Conservation (phyloP, 2,113 vertebrate genomes). For the Phodopus roborovskii region DNA sequence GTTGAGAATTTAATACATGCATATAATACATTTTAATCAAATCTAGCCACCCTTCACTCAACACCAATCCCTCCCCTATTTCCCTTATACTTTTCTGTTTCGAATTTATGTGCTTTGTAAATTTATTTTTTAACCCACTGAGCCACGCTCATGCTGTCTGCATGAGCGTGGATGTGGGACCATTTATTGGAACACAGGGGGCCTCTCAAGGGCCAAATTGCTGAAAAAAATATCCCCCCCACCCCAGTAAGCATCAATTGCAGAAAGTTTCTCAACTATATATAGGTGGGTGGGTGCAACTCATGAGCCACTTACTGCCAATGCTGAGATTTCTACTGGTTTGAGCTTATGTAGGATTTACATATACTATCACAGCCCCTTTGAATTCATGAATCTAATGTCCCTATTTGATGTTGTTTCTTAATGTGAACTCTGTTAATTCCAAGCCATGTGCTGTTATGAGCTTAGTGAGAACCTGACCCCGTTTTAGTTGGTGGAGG, state of each 20-base stretch:
- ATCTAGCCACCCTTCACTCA: neutral
- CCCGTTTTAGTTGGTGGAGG: neutral
- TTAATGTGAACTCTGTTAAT: neutral
- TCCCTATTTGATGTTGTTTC: neutral
- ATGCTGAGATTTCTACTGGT: neutral
- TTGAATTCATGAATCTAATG: neutral
- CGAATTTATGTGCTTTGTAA: neutral
- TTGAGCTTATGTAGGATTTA: neutral
- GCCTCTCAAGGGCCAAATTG: neutral
- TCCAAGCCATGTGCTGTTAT: neutral
- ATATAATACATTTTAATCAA: neutral
- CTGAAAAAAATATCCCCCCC: neutral
- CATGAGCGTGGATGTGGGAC: neutral
- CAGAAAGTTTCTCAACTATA: neutral
- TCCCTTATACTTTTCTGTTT: neutral
- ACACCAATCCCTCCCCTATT: no score
- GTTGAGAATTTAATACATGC: neutral
- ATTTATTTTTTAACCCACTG: neutral
- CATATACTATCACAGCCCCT: neutral
- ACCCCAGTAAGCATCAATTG: neutral
- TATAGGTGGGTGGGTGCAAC: neutral
- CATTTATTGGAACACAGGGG: neutral
- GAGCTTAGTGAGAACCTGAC: neutral
- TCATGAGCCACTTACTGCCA: neutral
- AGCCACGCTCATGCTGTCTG: neutral